Evolutionary conservation across 2,888 invertebrate species (phyloP), one percentile per base, ranked within the genome.

Genomic region (Thymelicus sylvestris): DNA sequence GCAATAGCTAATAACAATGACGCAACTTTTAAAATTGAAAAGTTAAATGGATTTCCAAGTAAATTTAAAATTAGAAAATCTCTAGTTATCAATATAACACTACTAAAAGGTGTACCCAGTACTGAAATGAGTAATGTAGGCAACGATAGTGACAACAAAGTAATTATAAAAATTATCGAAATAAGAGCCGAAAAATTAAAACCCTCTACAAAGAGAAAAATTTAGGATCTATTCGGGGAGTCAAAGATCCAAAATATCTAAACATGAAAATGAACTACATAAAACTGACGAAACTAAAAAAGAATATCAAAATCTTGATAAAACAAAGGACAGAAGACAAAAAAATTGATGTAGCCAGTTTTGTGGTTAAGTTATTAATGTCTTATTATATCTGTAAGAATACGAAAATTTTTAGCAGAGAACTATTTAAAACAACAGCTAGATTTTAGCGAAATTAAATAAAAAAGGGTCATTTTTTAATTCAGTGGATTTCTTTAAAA

Each of bases 321-420:
- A 66, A 68, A 50, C 13, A 48, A 62, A 66, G 19, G 75, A 73
- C 47, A 74, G 4, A 47, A 39, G 67, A 73, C 12, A 83, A 89
- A 74, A 94, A 94, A 77, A 87, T 90, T 12, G 94, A 95, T 82
- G 94, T 96, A 71, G 96, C 96, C 0, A 94, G 95, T 64, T 87
- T 95, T 66, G 96, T 97, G 7, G 96, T 97, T 0, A 95, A 96
- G 82, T 92, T 96, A 76, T 89, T 97, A 59, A 96, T 96, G 89
- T 97, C 97, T 0, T 96, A 96, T 80, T 97, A 96, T n/a, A n/a
- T n/a, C n/a, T n/a, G n/a, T 83, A 95, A 95, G 77, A 94, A 95
- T 68, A 95, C 95, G 74, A 93, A 95, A 79, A 96, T 97, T 74
- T 94, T 94, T 74, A 96, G 95, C 31, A 95, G 96, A 82, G 96